Conservation (phyloP, 2,113 vertebrate species). For the Chaetura pelagica region DNA sequence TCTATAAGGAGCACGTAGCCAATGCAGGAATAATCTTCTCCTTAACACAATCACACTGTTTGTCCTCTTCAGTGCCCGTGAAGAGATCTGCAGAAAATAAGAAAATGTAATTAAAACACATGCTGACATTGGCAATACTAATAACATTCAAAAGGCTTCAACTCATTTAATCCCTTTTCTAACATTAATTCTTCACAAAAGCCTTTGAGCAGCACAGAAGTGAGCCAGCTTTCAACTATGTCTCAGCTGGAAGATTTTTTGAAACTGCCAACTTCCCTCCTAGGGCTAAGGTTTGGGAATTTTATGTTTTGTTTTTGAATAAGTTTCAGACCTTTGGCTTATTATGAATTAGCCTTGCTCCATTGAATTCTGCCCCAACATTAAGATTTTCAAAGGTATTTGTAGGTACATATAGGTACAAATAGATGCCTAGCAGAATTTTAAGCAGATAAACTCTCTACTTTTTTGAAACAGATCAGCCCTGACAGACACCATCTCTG, state of each 20-base stretch:
- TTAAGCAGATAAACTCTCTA: neutral
- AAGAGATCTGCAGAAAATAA: conserved; percentile 47
- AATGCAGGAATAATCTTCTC: neutral
- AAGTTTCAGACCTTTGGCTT: neutral
- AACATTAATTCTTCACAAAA: neutral
- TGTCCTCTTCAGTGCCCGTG: neutral
- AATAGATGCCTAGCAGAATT: neutral
- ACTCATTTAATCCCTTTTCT: neutral
- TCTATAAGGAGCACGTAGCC: neutral
- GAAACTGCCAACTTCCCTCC: neutral
- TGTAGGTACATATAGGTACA: neutral
- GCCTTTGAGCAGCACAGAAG: neutral
- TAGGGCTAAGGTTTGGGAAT: neutral
- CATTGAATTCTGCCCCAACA: neutral
- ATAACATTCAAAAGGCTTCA: neutral
- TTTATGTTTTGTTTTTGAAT: neutral
- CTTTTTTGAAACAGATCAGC: neutral
- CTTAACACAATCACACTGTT: neutral
- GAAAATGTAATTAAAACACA: neutral
- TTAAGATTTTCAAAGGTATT: neutral
- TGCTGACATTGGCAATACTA: neutral
- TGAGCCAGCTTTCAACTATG: neutral
- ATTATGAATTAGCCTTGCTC: neutral
- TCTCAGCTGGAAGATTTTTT: conserved; percentile 4
- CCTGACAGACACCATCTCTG: neutral